These are phyloP conservation scores for Aleiodes testaceus DNA, from an alignment of 2,888 invertebrate species.

Conservation along the genomic window DNA sequence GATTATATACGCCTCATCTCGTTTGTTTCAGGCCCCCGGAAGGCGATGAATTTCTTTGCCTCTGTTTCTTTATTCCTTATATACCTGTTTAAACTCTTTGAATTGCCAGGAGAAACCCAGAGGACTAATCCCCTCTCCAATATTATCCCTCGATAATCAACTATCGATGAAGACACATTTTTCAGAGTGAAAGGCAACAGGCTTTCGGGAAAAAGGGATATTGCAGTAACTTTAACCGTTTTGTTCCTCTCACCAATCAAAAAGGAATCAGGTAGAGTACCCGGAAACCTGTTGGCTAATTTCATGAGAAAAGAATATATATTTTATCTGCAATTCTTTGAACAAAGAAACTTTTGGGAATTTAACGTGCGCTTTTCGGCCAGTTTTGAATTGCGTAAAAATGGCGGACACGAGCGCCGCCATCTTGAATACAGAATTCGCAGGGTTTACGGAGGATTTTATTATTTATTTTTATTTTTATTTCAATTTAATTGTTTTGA, in stretches of 20 bases:
- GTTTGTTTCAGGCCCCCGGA: conserved; percentile 30
- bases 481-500: too few species aligned
- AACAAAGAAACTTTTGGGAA: background rate
- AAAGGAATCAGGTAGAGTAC: conserved; percentile 2
- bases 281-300: background rate
- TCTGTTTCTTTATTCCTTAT: conserved; percentile 41
- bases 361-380: background rate
- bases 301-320: background rate
- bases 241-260: too few species aligned
- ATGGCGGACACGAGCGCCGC: conserved; percentile 44
- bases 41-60: conserved; percentile 21
- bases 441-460: background rate
- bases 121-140: conserved; percentile 5
- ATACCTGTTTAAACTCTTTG: conserved; percentile 26
- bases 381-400: conserved; percentile 47
- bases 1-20: conserved; percentile 20
- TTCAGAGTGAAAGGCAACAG: background rate
- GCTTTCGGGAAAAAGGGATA: conserved; percentile 14
- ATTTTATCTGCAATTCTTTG: background rate
- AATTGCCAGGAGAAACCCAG: conserved; percentile 21
- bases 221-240: conserved; percentile 11
- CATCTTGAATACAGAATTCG: conserved; percentile 40
- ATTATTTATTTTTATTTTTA: too few species aligned
- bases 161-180: conserved; percentile 6
- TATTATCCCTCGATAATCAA: conserved; percentile 24